phyloP scores from a whole-genome alignment of 2,797 vertebrate genomes.

The Neoniphon sammara region DNA sequence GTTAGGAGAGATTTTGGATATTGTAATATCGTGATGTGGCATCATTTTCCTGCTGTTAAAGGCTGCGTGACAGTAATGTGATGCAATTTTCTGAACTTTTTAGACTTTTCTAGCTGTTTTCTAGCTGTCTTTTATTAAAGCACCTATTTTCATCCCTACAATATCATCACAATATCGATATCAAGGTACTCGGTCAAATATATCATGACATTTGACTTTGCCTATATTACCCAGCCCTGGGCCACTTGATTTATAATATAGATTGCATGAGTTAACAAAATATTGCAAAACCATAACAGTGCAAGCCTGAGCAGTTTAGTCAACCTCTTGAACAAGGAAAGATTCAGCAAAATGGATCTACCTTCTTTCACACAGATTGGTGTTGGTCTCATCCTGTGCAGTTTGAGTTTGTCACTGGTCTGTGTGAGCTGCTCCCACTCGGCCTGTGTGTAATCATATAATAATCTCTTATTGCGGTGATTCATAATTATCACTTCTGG shows the following conservation, averaged over 20 bases:
- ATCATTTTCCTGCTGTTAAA: no score
- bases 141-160: no score
- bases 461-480: slow-evolving; percentile 44
- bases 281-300: not conserved
- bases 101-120: no score
- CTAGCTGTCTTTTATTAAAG: no score
- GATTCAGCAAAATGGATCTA: not conserved
- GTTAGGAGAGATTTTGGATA: no score
- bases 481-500: slow-evolving; percentile 13
- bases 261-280: not conserved
- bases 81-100: no score
- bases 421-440: slow-evolving; percentile 38
- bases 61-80: no score
- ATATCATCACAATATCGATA: no score
- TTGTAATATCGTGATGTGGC: no score
- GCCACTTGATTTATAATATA: not conserved
- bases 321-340: not conserved
- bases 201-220: no score
- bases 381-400: slow-evolving; percentile 36
- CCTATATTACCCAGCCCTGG: not conserved
- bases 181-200: no score
- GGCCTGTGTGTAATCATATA: slow-evolving; percentile 55
- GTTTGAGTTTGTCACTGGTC: slow-evolving; percentile 4
- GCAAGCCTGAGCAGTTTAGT: not conserved
- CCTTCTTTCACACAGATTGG: slow-evolving; percentile 2